Percentiles rank a stretch among this genome's conserved stretches.
These are phyloP conservation scores for Cryptosula pallasiana DNA, from an alignment of 2,888 invertebrate genomes.

Conservation along the genomic window DNA sequence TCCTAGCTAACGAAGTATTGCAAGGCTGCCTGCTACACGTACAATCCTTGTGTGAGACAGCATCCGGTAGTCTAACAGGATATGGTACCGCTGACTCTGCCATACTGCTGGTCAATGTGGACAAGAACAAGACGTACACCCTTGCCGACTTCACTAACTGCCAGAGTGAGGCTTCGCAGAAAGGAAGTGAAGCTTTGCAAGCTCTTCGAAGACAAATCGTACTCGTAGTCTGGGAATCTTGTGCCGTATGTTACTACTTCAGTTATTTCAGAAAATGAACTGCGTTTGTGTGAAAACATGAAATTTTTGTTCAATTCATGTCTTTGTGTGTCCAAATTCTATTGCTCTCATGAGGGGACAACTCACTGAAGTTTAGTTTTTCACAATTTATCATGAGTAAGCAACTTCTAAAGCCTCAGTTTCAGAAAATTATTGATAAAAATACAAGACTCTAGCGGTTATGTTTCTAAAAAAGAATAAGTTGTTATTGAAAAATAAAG, in stretches of 20 bases:
- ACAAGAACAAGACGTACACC: constrained; percentile 37
- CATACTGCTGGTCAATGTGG: constrained; percentile 40
- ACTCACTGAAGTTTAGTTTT: too few relatives aligned
- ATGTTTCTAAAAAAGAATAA: too few relatives aligned
- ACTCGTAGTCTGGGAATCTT: constrained; percentile 48
- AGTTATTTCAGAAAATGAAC: background rate
- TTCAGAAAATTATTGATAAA: too few relatives aligned
- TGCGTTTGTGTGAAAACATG: too few relatives aligned
- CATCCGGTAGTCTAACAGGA: constrained; percentile 37
- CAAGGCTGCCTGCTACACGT: constrained; percentile 50
- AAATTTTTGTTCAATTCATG: too few relatives aligned
- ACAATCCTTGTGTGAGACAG: constrained; percentile 44
- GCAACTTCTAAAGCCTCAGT: too few relatives aligned
- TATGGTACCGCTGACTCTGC: constrained; percentile 34
- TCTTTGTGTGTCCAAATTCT: too few relatives aligned
- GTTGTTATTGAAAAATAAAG: too few relatives aligned
- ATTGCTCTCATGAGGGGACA: too few relatives aligned
- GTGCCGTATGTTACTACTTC: constrained; percentile 41
- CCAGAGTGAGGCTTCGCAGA: constrained; percentile 37
- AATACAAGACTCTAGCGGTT: too few relatives aligned
- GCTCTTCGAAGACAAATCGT: constrained; percentile 42
- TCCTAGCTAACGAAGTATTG: constrained; percentile 48
- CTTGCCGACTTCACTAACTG: constrained; percentile 40
- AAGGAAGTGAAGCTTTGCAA: constrained; percentile 37
- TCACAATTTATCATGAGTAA: too few relatives aligned